Base-by-base conservation (phyloP, 2,888 invertebrate species). In the Eutolmus rufibarbis region DNA sequence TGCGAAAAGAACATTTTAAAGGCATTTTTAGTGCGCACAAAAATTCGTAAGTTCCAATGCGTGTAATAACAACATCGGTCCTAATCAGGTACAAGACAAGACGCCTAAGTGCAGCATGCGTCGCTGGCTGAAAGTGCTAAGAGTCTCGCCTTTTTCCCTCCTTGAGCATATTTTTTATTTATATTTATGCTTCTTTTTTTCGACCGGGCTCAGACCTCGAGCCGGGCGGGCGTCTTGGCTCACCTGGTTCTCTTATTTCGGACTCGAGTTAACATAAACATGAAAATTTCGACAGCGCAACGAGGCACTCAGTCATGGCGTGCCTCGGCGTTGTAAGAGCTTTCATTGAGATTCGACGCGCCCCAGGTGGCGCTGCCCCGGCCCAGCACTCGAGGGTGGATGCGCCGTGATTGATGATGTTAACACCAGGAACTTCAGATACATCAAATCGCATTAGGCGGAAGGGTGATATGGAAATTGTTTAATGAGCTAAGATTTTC, bases 1-100 rank as follows among this genome's bases (percentile, higher is more conserved):
- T 88, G 84, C 87, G 85, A 87, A 81, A 87, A 86, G 86, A 88
- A 88, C 88, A 88, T 88, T 46, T 85, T 74, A 85, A 74, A 74
- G 85, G 74, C 74, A 74, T 85, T 85, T 85, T 85, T 85, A 85
- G 85, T 57, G 57, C 85, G 57, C 74, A 43, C 85, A 74, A 85
- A 85, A 85, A 85, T 85, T 74, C 43, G 43, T 74, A 74, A 74
- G 74, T 74, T 85, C 74, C n/a, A 43, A 74, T 85, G 85, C 85
- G 74, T 86, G 78, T 86, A 77, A 37, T 57, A 40, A 86, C 86
- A 86, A 14, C 86, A 57, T 78, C 86, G 78, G 86, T 43, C 78
- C 86, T 86, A 86, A 86, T 86, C 78, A 78, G 57, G 86, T 86
- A 86, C 86, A 86, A 78, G 86, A 40, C 43, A 86, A 78, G 86